phyloP scores from a whole-genome alignment of 2,888 invertebrate genomes.

The Lochmaea capreae region DNA sequence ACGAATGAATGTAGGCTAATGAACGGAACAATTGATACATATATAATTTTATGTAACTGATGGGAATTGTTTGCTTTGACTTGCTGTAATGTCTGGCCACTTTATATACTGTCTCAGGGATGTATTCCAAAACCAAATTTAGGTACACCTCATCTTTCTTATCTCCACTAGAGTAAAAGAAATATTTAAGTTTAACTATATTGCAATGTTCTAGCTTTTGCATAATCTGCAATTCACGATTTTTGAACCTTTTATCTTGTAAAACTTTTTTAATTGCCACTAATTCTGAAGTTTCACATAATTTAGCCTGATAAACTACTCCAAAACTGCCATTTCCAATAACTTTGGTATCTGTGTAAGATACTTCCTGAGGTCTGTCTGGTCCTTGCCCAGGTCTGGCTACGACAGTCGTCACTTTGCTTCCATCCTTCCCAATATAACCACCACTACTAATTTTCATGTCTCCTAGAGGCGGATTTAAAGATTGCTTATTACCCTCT shows the following conservation, averaged over 20 bases:
- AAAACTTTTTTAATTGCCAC: conserved; percentile 99
- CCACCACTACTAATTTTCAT: conserved; percentile 88
- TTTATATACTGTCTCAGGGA: conserved; percentile 99
- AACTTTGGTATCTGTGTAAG: conserved; percentile 99
- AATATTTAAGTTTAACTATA: conserved; percentile 99
- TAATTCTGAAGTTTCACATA: conserved; percentile 95
- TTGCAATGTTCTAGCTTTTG: conserved; percentile 99
- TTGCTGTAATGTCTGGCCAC: conserved; percentile 99
- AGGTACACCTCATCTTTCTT: conserved; percentile 99
- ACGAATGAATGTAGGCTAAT: conserved; percentile 98
- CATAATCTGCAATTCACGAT: conserved; percentile 99
- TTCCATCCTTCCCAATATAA: conserved; percentile 93
- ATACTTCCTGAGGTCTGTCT: conserved; percentile 97
- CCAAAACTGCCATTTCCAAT: conserved; percentile 99
- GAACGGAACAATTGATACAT: conserved; percentile 99
- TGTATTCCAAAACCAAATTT: conserved; percentile 99
- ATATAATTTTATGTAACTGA: conserved; percentile 99
- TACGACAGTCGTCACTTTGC: conserved; percentile 97
- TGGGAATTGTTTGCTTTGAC: conserved; percentile 99
- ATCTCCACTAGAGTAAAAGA: conserved; percentile 99
- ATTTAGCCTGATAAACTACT: conserved; percentile 98
- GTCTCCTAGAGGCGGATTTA: conserved; percentile 87
- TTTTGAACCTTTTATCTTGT: conserved; percentile 99
- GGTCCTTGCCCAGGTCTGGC: conserved; percentile 98
- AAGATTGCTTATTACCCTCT: conserved; percentile 93